Conservation (phyloP, 2,888 invertebrate genomes). For the Leucophenga montana region DNA sequence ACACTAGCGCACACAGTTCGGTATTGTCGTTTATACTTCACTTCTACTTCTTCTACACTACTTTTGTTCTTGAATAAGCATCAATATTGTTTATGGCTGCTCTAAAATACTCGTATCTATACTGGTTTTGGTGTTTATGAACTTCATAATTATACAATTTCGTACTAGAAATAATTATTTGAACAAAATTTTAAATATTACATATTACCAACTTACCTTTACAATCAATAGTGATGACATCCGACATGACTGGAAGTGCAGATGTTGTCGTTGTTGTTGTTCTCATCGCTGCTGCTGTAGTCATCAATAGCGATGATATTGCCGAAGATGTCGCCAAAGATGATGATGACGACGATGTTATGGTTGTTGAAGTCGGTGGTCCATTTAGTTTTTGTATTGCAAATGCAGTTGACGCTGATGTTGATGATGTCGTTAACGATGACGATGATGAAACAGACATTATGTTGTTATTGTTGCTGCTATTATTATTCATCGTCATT, state of each 20-base stretch:
- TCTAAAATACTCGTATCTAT: no score
- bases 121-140: no score
- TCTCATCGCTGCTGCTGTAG: slow-evolving; percentile 36
- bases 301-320: slow-evolving; percentile 22
- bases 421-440: slow-evolving; percentile 33
- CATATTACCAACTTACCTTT: slow-evolving; percentile 76
- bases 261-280: slow-evolving; percentile 42
- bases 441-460: slow-evolving; percentile 31
- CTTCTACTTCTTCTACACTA: no score
- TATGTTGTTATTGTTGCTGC: slow-evolving; percentile 39
- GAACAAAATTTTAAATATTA: no score
- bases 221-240: slow-evolving; percentile 72
- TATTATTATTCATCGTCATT: slow-evolving; percentile 30
- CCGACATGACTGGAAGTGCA: slow-evolving; percentile 46
- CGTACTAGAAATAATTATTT: no score
- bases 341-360: slow-evolving; percentile 38
- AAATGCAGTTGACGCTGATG: slow-evolving; percentile 27
- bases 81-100: no score
- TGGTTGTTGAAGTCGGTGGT: slow-evolving; percentile 39
- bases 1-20: no score
- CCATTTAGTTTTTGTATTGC: slow-evolving; percentile 15
- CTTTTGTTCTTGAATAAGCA: no score
- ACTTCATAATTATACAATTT: no score
- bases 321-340: slow-evolving; percentile 41
- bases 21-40: no score